Base-by-base conservation (phyloP, 2,888 invertebrate genomes). In the Parnassius orleans region DNA sequence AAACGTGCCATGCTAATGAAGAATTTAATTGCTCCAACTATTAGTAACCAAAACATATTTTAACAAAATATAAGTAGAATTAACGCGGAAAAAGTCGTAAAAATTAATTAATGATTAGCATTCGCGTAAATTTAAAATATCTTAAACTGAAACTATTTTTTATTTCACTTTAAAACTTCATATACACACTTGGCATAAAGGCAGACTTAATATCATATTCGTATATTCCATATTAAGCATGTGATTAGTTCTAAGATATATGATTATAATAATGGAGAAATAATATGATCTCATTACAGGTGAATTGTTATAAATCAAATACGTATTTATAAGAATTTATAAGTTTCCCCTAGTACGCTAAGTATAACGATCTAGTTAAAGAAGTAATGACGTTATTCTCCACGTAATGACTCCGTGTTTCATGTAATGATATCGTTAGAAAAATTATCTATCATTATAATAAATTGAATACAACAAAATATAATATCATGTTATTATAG, bases 1-100 rank as follows among this genome's bases (percentile, higher is more conserved):
- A 63, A 55, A 51, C 51, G 46, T 52, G 33, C 44, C 43, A 42
- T 19, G 15, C 63, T 33, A 63, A 63, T 58, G 33, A 54, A 54
- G n/a, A 11, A 46, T 33, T 33, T 1, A 33, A 33, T 12, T 5
- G 46, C 48, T 14, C 9, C 15, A 48, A 2, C 1, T 46, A n/a
- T 47, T 7, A 47, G 1, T 7, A 3, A n/a, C n/a, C 14, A 48
- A 48, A 14, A 33, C 7, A 33, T 33, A 33, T 33, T 33, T 5
- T 33, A 33, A 7, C 33, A 33, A 33, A 33, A 33, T 7, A 33
- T 33, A 7, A 33, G 1, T 33, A 33, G 33, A 3, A 33, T 33
- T 5, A 33, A 33, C 33, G 33, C 33, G 5, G 5, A 33, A 24
- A 33, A 33, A 33, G 19, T 33, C 5, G 5, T 3, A 33, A 33